Percentiles rank a stretch among this genome's conserved stretches.
phyloP scores from a whole-genome alignment of 2,113 vertebrate genomes.

The Acanthisitta chloris region DNA sequence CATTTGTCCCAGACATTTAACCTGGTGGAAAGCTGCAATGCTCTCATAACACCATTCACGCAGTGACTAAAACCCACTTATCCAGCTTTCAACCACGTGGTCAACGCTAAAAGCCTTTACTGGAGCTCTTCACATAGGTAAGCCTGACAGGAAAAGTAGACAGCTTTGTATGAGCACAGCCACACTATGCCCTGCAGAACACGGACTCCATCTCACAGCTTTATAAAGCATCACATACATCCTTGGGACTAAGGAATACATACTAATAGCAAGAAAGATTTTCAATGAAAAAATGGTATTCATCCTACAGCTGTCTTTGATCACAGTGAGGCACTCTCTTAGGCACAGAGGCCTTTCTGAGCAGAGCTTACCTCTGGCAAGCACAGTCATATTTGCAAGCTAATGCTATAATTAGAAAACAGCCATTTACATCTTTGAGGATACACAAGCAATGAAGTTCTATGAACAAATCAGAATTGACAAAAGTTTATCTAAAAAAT shows the following conservation, averaged over 20 bases:
- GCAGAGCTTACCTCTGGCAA: neutral
- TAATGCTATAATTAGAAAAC: neutral
- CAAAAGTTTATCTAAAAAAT: neutral
- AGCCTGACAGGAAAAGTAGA: accelerated
- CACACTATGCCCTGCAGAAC: accelerated
- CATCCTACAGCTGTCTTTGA: neutral
- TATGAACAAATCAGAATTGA: neutral
- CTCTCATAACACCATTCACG: accelerated
- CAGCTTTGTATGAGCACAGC: neutral
- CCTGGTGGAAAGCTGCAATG: neutral
- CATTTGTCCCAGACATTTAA: too few species aligned
- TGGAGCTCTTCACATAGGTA: neutral
- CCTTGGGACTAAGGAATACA: neutral
- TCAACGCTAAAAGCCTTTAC: neutral
- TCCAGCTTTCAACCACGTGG: neutral
- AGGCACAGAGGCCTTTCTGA: neutral
- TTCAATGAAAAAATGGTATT: neutral
- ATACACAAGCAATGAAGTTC: neutral
- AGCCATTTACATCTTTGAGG: neutral
- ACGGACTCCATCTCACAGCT: neutral
- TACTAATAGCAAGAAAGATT: neutral
- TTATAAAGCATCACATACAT: neutral
- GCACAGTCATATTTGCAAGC: neutral
- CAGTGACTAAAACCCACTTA: neutral
- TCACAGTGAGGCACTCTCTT: neutral